phyloP scores from a whole-genome alignment of 2,888 invertebrate genomes.

The Thymelicus sylvestris region DNA sequence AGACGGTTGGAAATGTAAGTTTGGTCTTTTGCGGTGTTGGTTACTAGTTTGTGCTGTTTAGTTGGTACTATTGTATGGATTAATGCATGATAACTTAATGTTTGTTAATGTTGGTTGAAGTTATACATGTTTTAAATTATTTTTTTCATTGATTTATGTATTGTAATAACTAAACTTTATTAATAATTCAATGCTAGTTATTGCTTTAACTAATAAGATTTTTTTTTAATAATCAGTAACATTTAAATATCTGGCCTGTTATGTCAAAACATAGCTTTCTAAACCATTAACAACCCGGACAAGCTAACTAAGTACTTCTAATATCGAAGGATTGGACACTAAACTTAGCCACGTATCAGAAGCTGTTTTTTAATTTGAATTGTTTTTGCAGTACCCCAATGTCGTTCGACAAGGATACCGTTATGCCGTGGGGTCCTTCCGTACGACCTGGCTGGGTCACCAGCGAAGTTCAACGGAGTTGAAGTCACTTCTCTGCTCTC shows the following conservation, averaged over 20 bases:
- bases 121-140: no score
- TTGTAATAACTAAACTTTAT: no score
- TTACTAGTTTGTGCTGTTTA: not conserved
- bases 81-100: slow-evolving; percentile 2
- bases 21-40: slow-evolving; percentile 11
- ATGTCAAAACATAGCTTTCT: no score
- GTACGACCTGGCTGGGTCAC: slow-evolving; percentile 86
- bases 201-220: no score
- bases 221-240: no score
- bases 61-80: no score
- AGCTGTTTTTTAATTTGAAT: not conserved
- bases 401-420: slow-evolving; percentile 79
- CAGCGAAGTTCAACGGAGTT: slow-evolving; percentile 66
- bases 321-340: not conserved
- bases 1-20: slow-evolving; percentile 2
- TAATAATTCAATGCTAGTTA: no score
- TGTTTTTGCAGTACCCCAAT: slow-evolving; percentile 70
- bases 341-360: not conserved
- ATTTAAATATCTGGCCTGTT: no score
- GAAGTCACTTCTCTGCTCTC: slow-evolving; percentile 74
- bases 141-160: no score
- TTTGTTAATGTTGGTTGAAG: not conserved
- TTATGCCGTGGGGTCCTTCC: slow-evolving; percentile 87
- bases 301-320: not conserved
- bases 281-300: no score